Percentiles rank a stretch among this genome's conserved stretches.
phyloP scores from a whole-genome alignment of 2,797 vertebrate species.

The Hippoglossus hippoglossus region DNA sequence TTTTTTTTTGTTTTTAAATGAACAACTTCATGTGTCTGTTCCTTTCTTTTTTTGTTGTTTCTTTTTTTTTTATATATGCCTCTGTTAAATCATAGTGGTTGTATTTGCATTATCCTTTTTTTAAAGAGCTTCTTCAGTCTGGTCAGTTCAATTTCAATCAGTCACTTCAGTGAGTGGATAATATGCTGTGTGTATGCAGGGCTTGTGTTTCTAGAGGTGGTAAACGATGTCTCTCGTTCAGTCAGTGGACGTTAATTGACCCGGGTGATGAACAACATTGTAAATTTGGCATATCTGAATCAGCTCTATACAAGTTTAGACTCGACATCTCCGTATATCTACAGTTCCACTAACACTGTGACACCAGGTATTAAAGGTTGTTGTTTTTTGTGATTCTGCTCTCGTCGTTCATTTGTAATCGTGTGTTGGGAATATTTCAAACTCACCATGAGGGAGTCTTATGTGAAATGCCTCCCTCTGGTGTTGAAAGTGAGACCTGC shows the following conservation, averaged over 20 bases:
- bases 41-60: constrained; percentile 52
- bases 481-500: constrained; percentile 38
- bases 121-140: constrained; percentile 51
- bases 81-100: constrained; percentile 45
- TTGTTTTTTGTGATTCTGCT: constrained; percentile 68
- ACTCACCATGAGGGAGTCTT: background rate
- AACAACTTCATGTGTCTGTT: constrained; percentile 61
- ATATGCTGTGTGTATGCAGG: constrained; percentile 10
- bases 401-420: constrained; percentile 33
- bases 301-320: constrained; percentile 76
- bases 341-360: constrained; percentile 92
- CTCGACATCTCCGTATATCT: constrained; percentile 75
- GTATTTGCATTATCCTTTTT: constrained; percentile 70
- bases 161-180: constrained; percentile 14
- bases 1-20: background rate
- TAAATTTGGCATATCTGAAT: constrained; percentile 81
- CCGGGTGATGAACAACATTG: constrained; percentile 55
- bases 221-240: constrained; percentile 27
- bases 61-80: constrained; percentile 45
- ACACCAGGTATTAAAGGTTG: constrained; percentile 83
- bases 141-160: constrained; percentile 28
- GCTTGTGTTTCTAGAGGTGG: constrained; percentile 11
- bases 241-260: constrained; percentile 25
- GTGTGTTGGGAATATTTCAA: background rate
- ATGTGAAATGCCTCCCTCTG: constrained; percentile 46